Evolutionary conservation across 2,797 vertebrate genomes (phyloP).

Genomic region (Atherinosoma microstoma): DNA sequence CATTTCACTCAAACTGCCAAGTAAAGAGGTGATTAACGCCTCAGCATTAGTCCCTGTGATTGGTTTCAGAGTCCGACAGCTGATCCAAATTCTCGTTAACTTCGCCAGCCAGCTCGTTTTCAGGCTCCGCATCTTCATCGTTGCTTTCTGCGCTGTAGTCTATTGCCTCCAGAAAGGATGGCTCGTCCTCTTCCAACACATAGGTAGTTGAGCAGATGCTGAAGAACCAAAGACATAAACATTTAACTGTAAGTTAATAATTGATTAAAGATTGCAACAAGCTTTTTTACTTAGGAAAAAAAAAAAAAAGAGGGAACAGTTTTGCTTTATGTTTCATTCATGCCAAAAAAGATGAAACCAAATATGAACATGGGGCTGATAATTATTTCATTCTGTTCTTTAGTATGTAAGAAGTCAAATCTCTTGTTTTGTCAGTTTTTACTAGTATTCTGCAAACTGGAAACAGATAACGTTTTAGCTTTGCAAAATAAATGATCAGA

Average conservation of each 20-base stretch:
- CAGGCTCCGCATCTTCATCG: conserved; percentile 87
- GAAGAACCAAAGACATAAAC: conserved; percentile 24
- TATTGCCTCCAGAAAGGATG: conserved; percentile 93
- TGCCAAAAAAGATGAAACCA: background rate
- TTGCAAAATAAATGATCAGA: background rate
- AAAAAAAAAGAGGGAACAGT: background rate
- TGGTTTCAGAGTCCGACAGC: conserved; percentile 88
- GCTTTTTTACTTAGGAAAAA: background rate
- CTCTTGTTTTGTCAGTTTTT: background rate
- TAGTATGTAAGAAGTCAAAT: background rate
- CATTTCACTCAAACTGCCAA: conserved; percentile 25
- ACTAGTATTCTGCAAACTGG: background rate
- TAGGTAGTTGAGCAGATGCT: conserved; percentile 92
- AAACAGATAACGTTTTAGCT: background rate
- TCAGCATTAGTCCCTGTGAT: conserved; percentile 73
- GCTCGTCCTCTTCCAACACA: conserved; percentile 95
- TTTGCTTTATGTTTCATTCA: background rate
- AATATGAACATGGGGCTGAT: background rate
- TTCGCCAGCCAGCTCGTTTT: conserved; percentile 83
- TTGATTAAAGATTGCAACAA: background rate
- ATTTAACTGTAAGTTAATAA: background rate
- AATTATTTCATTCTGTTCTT: background rate
- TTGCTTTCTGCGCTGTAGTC: conserved; percentile 99
- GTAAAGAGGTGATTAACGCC: background rate
- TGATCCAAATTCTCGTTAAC: conserved; percentile 85